A percentile compares a stretch with the other conserved stretches of the same genome.
These are phyloP conservation scores for Polyploca ridens DNA, from an alignment of 2,888 invertebrate species.

Conservation along the genomic window DNA sequence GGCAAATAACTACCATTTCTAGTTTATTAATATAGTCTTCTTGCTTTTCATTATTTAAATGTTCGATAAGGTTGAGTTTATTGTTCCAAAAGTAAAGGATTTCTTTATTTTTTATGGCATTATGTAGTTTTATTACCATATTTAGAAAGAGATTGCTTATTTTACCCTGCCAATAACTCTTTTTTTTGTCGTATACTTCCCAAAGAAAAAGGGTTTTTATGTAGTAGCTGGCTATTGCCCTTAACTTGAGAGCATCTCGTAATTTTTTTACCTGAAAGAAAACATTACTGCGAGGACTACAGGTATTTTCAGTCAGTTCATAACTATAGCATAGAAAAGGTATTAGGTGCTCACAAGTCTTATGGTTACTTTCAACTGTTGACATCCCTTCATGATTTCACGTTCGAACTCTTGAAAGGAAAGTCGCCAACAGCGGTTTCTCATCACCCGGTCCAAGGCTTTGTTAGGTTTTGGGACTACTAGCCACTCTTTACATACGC, in stretches of 20 bases:
- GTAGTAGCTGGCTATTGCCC: slow-evolving; percentile 81
- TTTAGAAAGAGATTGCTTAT: slow-evolving; percentile 55
- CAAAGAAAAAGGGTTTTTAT: slow-evolving; percentile 83
- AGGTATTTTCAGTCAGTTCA: background rate
- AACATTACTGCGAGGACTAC: background rate
- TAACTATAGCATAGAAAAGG: background rate
- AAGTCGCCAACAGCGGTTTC: slow-evolving; percentile 78
- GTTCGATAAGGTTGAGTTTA: slow-evolving; percentile 63
- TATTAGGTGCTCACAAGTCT: slow-evolving; percentile 61
- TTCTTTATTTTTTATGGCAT: slow-evolving; percentile 52
- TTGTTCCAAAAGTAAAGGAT: slow-evolving; percentile 72
- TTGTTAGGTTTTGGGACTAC: slow-evolving; percentile 82
- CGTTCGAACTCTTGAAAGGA: slow-evolving; percentile 84
- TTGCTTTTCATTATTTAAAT: slow-evolving; percentile 55
- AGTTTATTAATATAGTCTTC: slow-evolving; percentile 62
- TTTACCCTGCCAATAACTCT: slow-evolving; percentile 65
- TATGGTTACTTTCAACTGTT: slow-evolving; percentile 73
- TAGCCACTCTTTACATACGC: slow-evolving; percentile 62
- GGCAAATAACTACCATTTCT: slow-evolving; percentile 61
- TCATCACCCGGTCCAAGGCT: slow-evolving; percentile 34
- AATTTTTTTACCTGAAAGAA: slow-evolving; percentile 76
- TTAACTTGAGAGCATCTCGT: slow-evolving; percentile 70
- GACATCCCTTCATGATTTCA: slow-evolving; percentile 71
- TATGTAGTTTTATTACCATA: slow-evolving; percentile 64
- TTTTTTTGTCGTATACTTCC: slow-evolving; percentile 59